Conservation (phyloP, 2,113 vertebrate species). For the Ailurus styani region DNA sequence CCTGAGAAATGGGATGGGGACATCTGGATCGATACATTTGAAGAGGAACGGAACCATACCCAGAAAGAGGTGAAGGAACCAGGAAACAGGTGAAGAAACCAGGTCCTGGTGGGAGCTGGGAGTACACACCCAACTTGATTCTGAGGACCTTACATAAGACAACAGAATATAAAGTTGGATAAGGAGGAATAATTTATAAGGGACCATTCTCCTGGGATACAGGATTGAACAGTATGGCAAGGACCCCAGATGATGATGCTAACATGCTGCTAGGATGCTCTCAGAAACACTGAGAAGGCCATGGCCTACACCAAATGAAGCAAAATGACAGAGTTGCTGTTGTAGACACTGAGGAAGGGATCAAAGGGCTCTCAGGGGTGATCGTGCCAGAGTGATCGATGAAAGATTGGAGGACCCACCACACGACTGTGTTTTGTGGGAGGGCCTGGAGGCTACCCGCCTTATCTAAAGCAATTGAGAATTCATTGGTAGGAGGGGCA, state of each 20-base stretch:
- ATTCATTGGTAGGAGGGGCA: background rate
- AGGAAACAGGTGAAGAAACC: background rate
- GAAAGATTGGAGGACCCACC: background rate
- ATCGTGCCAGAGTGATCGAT: rapidly evolving
- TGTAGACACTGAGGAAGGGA: background rate
- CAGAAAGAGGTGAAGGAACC: background rate
- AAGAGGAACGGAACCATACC: background rate
- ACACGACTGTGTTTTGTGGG: background rate
- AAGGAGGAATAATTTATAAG: background rate
- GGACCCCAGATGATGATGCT: background rate
- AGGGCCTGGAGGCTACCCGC: background rate
- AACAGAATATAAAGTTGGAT: background rate
- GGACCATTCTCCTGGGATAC: background rate
- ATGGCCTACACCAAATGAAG: too few relatives aligned
- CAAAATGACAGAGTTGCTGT: background rate
- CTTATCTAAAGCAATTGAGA: background rate
- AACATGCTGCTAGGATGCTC: too few relatives aligned
- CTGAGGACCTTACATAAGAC: background rate
- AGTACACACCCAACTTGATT: rapidly evolving
- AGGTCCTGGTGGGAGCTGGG: background rate
- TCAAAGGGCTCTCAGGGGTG: background rate
- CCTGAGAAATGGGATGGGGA: background rate
- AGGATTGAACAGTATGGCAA: background rate
- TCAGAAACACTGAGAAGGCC: background rate
- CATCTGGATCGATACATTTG: background rate